A percentile compares a stretch with the other conserved stretches of the same genome.
These are phyloP conservation scores for Eulimnadia texana DNA, from an alignment of 1,140 invertebrate species.

Conservation along the genomic window DNA sequence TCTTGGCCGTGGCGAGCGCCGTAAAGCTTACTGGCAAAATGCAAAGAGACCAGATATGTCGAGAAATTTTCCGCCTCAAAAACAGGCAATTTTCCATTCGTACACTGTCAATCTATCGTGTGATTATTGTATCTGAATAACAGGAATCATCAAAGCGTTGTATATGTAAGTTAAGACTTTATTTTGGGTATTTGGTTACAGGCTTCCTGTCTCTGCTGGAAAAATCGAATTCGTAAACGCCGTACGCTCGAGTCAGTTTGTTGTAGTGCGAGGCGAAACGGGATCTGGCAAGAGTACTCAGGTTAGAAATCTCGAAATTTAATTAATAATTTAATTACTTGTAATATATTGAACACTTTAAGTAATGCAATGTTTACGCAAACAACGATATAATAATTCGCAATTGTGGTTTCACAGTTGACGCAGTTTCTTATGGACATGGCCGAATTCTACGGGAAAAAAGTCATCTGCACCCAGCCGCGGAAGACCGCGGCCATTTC, in stretches of 20 bases:
- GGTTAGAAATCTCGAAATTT: too few species aligned
- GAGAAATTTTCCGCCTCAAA: background rate
- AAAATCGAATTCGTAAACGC: background rate
- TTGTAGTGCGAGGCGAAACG: slow-evolving; percentile 29
- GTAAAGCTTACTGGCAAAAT: background rate
- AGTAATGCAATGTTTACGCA: too few species aligned
- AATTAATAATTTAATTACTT: too few species aligned
- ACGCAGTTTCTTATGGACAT: slow-evolving; percentile 9
- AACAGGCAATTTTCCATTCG: background rate
- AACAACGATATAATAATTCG: too few species aligned
- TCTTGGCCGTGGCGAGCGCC: background rate
- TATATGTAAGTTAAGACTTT: too few species aligned
- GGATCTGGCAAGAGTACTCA: slow-evolving; percentile 33
- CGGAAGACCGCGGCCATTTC: slow-evolving; percentile 76
- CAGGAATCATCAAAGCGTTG: too few species aligned
- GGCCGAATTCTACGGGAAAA: background rate
- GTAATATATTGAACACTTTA: too few species aligned
- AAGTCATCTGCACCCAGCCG: slow-evolving; percentile 87
- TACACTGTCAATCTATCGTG: background rate
- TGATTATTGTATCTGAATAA: background rate
- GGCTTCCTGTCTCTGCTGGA: background rate
- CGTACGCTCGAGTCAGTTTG: slow-evolving; percentile 22
- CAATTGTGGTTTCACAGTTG: too few species aligned
- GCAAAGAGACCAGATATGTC: background rate
- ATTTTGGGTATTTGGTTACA: too few species aligned